Evolutionary conservation across 2,888 invertebrate species (phyloP).

Genomic region (Scaptomyza polygonia): DNA sequence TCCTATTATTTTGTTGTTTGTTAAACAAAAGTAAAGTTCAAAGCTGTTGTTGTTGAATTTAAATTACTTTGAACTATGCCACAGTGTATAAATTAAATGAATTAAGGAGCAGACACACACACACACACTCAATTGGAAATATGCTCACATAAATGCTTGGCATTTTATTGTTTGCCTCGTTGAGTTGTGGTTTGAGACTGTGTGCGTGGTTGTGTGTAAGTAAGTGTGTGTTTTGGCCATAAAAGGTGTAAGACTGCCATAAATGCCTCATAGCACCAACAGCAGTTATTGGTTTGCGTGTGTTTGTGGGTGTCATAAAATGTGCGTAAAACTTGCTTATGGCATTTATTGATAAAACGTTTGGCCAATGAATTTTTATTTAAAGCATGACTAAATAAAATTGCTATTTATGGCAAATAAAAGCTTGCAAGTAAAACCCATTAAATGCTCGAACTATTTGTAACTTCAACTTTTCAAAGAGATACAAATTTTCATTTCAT

Average conservation of each 20-base stretch:
- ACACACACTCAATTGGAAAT: slow-evolving; percentile 66
- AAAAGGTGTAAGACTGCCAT: slow-evolving; percentile 73
- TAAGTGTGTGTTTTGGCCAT: slow-evolving; percentile 43
- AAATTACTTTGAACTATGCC: slow-evolving; percentile 54
- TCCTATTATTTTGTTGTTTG: slow-evolving; percentile 76
- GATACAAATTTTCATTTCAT: background rate
- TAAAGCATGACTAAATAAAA: slow-evolving; percentile 49
- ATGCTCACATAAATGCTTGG: slow-evolving; percentile 73
- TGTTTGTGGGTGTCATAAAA: slow-evolving; percentile 70
- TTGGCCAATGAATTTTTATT: slow-evolving; percentile 75
- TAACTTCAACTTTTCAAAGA: background rate
- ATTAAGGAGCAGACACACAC: slow-evolving; percentile 27
- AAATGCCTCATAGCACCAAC: slow-evolving; percentile 57
- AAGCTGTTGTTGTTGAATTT: slow-evolving; percentile 45
- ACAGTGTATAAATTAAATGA: slow-evolving; percentile 44
- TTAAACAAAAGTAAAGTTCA: slow-evolving; percentile 32
- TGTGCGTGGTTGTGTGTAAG: slow-evolving; percentile 9
- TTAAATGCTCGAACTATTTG: slow-evolving; percentile 15
- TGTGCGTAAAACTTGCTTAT: slow-evolving; percentile 77
- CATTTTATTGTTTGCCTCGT: slow-evolving; percentile 71
- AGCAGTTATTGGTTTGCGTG: slow-evolving; percentile 31
- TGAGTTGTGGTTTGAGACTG: slow-evolving; percentile 26
- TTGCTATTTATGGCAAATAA: slow-evolving; percentile 38
- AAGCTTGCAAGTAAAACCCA: slow-evolving; percentile 23
- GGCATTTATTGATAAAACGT: slow-evolving; percentile 79